These are phyloP conservation scores for Pseudopodoces humilis DNA, from an alignment of 2,113 vertebrate species.

Conservation along the genomic window DNA sequence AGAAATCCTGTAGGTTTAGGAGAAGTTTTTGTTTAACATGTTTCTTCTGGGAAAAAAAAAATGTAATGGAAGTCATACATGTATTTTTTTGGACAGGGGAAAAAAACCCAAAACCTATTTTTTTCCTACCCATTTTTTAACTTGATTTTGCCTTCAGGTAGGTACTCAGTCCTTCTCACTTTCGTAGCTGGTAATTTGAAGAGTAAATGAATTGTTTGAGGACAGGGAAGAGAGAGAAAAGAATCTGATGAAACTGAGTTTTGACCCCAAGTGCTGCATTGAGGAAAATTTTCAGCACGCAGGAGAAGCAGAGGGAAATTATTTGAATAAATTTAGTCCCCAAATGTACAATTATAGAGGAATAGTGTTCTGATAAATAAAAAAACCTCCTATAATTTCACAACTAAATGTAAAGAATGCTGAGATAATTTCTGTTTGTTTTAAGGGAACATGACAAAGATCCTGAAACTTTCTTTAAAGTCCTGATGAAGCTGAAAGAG, in stretches of 20 bases:
- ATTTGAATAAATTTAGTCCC: not conserved
- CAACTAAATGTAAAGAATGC: not conserved
- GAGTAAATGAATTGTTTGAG: not conserved
- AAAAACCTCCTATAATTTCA: not conserved
- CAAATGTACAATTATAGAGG: not conserved
- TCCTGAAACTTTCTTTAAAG: slow-evolving; percentile 94
- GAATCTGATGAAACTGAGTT: not conserved
- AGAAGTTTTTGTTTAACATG: not conserved
- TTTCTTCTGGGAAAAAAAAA: not conserved
- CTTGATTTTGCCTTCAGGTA: not conserved
- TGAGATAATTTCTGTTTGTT: slow-evolving; percentile 84
- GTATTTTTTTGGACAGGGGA: not conserved
- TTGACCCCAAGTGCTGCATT: not conserved
- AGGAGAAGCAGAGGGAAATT: not conserved
- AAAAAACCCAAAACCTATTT: fast-evolving
- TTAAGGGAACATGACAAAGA: slow-evolving; percentile 96
- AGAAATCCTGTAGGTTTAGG: not conserved
- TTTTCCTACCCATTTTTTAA: not conserved
- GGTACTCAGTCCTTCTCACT: not conserved
- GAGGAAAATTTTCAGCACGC: not conserved
- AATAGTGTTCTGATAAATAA: not conserved
- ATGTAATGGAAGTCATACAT: too few relatives aligned
- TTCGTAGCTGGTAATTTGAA: not conserved
- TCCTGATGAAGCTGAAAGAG: slow-evolving; percentile 85
- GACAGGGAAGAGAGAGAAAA: not conserved